These are phyloP conservation scores for Heterohyrax brucei DNA, from an alignment of 2,797 vertebrate species.

Conservation along the genomic window DNA sequence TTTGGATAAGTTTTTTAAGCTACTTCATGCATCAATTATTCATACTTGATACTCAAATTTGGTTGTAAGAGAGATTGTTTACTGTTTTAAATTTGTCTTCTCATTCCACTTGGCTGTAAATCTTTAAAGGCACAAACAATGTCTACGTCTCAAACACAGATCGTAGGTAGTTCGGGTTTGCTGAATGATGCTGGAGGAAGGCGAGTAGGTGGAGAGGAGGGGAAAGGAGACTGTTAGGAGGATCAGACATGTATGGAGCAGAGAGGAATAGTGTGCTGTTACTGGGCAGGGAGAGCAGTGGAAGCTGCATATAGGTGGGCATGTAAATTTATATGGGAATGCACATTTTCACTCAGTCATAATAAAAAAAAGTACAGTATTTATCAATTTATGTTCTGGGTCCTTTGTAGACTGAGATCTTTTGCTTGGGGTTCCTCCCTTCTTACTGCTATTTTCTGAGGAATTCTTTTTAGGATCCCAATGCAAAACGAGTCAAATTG, in stretches of 20 bases:
- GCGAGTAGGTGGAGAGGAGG: too few relatives aligned
- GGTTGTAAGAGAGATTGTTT: not conserved
- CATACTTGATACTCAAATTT: not conserved
- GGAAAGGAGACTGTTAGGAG: too few relatives aligned
- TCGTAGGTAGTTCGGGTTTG: slow-evolving; percentile 13
- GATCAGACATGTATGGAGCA: too few relatives aligned
- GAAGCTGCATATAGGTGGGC: too few relatives aligned
- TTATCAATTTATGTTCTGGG: not conserved
- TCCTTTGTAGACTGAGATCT: not conserved
- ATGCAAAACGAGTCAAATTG: slow-evolving; percentile 62
- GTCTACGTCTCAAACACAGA: slow-evolving; percentile 10
- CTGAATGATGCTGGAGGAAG: not conserved
- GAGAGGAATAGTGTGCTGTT: too few relatives aligned
- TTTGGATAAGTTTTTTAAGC: slow-evolving; percentile 36
- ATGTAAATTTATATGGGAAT: too few relatives aligned
- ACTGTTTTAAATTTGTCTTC: slow-evolving; percentile 5
- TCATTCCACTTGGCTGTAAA: not conserved
- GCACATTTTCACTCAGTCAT: too few relatives aligned
- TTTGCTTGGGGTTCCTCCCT: slow-evolving; percentile 2
- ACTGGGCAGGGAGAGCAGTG: too few relatives aligned
- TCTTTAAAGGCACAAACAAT: not conserved
- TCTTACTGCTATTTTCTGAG: slow-evolving; percentile 42
- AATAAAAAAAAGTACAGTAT: not conserved
- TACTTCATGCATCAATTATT: not conserved
- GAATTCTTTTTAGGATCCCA: not conserved